Base-by-base conservation (phyloP, 35 echinoderm and acorn worm species). In the Ptychodera flava region DNA sequence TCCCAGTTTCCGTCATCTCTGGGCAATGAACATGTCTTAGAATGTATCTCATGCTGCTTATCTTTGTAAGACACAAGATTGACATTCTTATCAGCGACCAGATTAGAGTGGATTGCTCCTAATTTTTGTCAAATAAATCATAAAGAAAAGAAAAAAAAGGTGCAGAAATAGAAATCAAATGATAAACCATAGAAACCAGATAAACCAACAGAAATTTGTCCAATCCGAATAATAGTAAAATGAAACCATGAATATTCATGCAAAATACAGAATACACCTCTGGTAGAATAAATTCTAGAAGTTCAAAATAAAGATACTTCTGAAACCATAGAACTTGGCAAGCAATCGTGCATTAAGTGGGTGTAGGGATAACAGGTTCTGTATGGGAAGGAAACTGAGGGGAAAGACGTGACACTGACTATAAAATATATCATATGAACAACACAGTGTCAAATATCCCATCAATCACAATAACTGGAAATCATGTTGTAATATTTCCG, bases 21-120 rank as follows among this genome's bases (percentile, higher is more conserved):
- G 1, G 96, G 96, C 33, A 99, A 79, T 38, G 96, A 94, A 28
- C 93, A 92, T 29, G 96, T 94, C 87, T 99, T 99, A 32, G 87
- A 38, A n/a, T 90, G 85, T 38, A 90, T 88, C 85, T 99, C 93
- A 31, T 99, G 93, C 34, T 88, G 82, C 85, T 92, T 64, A 64
- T 64, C 45, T 64, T 64, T 64, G 45, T 64, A 64, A 64, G 45
- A 64, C 45, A 64, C 6, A 64, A 64, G 45, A 64, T 64, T 64
- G 22, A 64, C 45, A 64, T 64, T 64, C 6, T 22, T 64, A 64
- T 64, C 45, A 64, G 45, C 45, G 6, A 64, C 45, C 45, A 83
- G 34, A 83, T 83, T 83, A 2, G 82, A 36, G 35, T 36, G 82
- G 12, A 83, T 36, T 36, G 32, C 0, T 36, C 45, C 45, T n/a